phyloP scores from a whole-genome alignment of 2,888 invertebrate species.

The Phyllotreta striolata region DNA sequence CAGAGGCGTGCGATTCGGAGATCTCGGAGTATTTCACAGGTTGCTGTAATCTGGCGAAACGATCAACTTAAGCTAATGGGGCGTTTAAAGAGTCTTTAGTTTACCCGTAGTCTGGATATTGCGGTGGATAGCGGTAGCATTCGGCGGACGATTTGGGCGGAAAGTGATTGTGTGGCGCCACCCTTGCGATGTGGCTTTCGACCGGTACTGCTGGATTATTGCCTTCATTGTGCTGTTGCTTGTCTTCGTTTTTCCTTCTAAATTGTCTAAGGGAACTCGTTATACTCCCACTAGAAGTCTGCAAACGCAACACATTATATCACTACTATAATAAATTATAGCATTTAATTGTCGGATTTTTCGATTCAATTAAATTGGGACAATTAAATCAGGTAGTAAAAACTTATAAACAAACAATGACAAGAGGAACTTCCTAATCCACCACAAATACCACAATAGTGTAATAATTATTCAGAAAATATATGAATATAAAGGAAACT shows the following conservation, averaged over 20 bases:
- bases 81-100: conserved; percentile 14
- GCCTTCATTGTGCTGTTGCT: conserved; percentile 43
- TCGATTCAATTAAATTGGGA: too few relatives aligned
- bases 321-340: too few relatives aligned
- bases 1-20: conserved; percentile 44
- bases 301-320: conserved; percentile 18
- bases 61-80: background rate
- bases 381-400: too few relatives aligned
- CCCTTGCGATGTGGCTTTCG: conserved; percentile 57
- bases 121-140: conserved; percentile 49
- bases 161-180: conserved; percentile 59
- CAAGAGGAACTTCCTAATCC: too few relatives aligned
- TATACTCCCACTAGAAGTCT: conserved; percentile 50
- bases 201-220: conserved; percentile 34
- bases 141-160: conserved; percentile 50
- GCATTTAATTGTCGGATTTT: too few relatives aligned
- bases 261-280: conserved; percentile 58
- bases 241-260: conserved; percentile 57
- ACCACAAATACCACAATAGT: too few relatives aligned
- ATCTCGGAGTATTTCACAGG: conserved; percentile 59
- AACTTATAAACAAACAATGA: too few relatives aligned
- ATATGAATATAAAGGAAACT: too few relatives aligned
- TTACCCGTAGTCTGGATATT: conserved; percentile 55
- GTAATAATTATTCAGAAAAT: too few relatives aligned
- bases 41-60: conserved; percentile 32